Evolutionary conservation across 2,113 vertebrate species (phyloP).

Genomic region (Glaucidium brasilianum): DNA sequence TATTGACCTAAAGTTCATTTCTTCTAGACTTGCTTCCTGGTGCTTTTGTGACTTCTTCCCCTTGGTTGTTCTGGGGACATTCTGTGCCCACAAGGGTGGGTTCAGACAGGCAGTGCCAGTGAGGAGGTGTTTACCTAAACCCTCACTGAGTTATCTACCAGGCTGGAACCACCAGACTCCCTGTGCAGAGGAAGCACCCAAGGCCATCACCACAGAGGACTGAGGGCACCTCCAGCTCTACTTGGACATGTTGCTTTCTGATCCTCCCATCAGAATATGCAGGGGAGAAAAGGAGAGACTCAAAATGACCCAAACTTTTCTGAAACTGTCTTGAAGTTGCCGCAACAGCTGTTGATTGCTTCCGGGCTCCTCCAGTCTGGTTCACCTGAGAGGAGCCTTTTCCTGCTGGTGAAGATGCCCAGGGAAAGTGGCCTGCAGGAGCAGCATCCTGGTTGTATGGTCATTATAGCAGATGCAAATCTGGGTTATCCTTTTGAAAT

Average conservation of each 20-base stretch:
- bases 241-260: not conserved
- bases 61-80: not conserved
- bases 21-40: not conserved
- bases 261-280: not conserved
- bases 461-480: not conserved
- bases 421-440: not conserved
- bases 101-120: not conserved
- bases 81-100: not conserved
- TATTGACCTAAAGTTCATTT: fast-evolving
- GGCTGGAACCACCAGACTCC: not conserved
- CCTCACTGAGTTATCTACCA: too few relatives aligned
- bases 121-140: not conserved
- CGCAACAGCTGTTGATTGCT: fast-evolving
- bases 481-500: not conserved
- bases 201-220: not conserved
- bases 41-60: not conserved
- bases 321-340: not conserved
- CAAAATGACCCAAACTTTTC: not conserved
- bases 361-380: not conserved
- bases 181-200: not conserved
- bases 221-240: not conserved
- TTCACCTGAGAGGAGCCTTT: not conserved
- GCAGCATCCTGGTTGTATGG: not conserved
- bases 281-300: not conserved
- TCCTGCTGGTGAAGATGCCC: not conserved